Base-by-base conservation (phyloP, 2,888 invertebrate species). In the Horisme vitalbata region DNA sequence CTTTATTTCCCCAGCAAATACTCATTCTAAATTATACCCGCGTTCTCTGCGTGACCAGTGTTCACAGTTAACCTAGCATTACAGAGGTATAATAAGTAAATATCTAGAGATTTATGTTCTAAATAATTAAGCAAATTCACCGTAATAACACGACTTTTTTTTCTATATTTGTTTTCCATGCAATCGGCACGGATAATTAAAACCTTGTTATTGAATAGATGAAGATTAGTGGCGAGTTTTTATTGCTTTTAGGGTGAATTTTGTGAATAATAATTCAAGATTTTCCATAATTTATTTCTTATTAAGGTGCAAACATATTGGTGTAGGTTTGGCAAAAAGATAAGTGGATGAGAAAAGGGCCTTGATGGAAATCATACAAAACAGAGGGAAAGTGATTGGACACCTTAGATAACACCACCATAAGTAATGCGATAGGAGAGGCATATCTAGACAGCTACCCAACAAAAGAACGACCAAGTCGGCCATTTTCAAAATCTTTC, bases 1-100 rank as follows among this genome's bases (percentile, higher is more conserved):
- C 55, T 71, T 68, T 62, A 76, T 73, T 72, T 71, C 65, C 65
- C 63, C 55, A 35, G 57, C 52, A 64, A n/a, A 61, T 70, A 58
- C 59, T 59, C 64, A 61, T 59, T 66, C 51, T 56, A 71, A 74
- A 74, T 74, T 73, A 78, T 65, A 68, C 57, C 32, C 44, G 50
- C 62, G 58, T 62, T 59, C 66, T 58, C 61, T 55, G 82, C 85
- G 85, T 85, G 85, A 80, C 80, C 71, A 51, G 57, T 55, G 48
- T 48, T 62, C 55, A 55, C 65, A 67, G 64, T 69, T 68, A 79
- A 71, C 79, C 78, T 79, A 72, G 66, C 64, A 83, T 83, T 86
- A 83, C 71, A 69, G 66, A 70, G 63, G 68, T 62, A 75, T 83
- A 83, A 82, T 73, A 79, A 74, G 70, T 71, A 78, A 83, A 83